Conservation (phyloP, 1,140 invertebrate genomes). For the Cylas formicarius region DNA sequence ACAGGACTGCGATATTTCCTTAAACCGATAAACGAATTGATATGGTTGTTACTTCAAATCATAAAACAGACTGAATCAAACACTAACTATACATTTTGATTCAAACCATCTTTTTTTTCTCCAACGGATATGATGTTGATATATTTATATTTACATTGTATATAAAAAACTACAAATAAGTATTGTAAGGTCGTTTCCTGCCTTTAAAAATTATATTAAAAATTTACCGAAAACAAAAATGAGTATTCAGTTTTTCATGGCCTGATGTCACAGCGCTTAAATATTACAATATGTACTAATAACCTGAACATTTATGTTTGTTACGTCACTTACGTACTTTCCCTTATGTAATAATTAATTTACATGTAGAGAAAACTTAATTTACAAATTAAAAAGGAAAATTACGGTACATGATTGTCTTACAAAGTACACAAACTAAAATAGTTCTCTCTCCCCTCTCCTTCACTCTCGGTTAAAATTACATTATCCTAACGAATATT, state of each 20-base stretch:
- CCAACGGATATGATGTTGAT: conserved; percentile 28
- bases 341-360: no score
- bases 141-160: conserved; percentile 23
- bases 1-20: conserved; percentile 23
- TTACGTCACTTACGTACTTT: no score
- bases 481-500: no score
- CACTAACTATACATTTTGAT: background rate
- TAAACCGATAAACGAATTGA: conserved; percentile 40
- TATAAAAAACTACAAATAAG: conserved; percentile 15
- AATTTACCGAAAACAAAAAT: no score
- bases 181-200: conserved; percentile 11
- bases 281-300: conserved; percentile 1
- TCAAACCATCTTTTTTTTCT: conserved; percentile 12
- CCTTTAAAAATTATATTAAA: no score
- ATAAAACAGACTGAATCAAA: conserved; percentile 25
- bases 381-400: no score
- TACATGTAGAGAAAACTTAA: no score
- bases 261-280: no score
- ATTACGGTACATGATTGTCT: no score
- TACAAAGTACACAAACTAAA: no score
- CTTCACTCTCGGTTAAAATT: no score
- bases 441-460: no score
- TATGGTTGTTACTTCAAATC: conserved; percentile 39
- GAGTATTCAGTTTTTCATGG: conserved; percentile 1
- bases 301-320: background rate